phyloP scores from a whole-genome alignment of 2,113 vertebrate species.

The Scomber colias region DNA sequence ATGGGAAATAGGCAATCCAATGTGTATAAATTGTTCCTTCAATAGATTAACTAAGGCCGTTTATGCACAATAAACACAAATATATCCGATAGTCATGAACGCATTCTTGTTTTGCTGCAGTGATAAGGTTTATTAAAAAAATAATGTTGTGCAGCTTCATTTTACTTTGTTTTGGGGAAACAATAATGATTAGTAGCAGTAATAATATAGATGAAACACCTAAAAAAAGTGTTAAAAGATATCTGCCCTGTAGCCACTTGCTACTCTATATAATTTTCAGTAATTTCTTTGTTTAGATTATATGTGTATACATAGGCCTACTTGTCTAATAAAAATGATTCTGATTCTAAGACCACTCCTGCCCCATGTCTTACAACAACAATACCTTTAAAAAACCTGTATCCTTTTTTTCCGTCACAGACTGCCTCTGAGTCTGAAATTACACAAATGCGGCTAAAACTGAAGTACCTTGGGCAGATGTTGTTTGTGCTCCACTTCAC shows the following conservation, averaged over 20 bases:
- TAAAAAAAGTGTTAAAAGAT: neutral
- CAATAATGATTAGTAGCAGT: neutral
- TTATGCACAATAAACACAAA: rapidly evolving
- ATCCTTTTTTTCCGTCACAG: neutral
- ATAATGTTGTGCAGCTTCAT: neutral
- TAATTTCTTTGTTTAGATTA: too few relatives aligned
- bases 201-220: neutral
- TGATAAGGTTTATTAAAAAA: neutral
- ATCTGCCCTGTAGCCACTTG: neutral
- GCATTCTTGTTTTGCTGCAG: neutral
- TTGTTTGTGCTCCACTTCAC: neutral
- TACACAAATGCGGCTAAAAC: neutral
- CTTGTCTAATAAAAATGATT: too few relatives aligned
- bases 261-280: too few relatives aligned
- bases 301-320: too few relatives aligned
- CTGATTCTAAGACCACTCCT: neutral
- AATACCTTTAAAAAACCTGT: too few relatives aligned
- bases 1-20: too few relatives aligned
- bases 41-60: too few relatives aligned
- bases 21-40: neutral
- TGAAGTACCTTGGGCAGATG: neutral
- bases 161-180: neutral
- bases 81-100: neutral
- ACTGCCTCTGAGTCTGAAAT: neutral
- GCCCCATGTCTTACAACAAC: neutral